Conservation (phyloP, 1,140 invertebrate species). For the Stegodyphus mimosarum region DNA sequence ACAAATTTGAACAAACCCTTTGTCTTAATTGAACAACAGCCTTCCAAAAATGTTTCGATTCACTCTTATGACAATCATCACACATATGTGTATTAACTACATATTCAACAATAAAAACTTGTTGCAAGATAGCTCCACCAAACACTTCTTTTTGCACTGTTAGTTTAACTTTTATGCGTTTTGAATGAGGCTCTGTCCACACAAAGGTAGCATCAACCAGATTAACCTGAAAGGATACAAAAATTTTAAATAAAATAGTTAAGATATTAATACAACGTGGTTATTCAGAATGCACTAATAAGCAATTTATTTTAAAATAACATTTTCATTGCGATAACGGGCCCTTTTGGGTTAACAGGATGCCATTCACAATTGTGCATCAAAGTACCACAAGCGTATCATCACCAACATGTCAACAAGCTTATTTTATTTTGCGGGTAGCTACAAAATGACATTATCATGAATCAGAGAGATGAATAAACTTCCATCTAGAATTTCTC, state of each 20-base stretch:
- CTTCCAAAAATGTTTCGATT: constrained; percentile 98
- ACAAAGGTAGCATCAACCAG: constrained; percentile 96
- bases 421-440: no score
- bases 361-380: no score
- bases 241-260: constrained; percentile 13
- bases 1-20: constrained; percentile 65
- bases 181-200: constrained; percentile 99
- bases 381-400: no score
- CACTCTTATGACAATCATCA: constrained; percentile 93
- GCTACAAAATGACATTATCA: no score
- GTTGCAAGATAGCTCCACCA: constrained; percentile 71
- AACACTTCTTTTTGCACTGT: constrained; percentile 93
- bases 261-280: background rate
- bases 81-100: constrained; percentile 94
- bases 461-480: no score
- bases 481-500: no score
- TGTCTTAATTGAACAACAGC: constrained; percentile 80
- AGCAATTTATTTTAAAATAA: no score
- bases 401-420: no score
- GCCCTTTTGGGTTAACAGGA: no score
- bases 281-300: no score
- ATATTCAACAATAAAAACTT: constrained; percentile 91
- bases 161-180: constrained; percentile 95
- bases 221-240: constrained; percentile 67
- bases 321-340: no score